Evolutionary conservation across 2,113 vertebrate species (phyloP), one percentile per base, ranked within the genome.

Genomic region (Dicentrarchus labrax): DNA sequence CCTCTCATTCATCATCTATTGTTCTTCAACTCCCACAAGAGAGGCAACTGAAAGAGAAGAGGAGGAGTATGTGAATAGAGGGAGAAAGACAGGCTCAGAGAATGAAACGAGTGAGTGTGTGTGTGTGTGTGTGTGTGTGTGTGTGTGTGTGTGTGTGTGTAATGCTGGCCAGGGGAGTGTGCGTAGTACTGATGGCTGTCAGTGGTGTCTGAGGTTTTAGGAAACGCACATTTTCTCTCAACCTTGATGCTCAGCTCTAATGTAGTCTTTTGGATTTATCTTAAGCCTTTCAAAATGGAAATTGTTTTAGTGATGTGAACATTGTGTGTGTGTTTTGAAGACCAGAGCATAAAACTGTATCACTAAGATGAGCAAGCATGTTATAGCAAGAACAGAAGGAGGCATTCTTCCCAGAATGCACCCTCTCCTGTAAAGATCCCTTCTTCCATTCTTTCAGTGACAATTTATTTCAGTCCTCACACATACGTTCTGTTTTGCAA

Each of bases 1-100:
- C 69, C 62, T 72, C 80, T 84, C 83, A 83, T 90, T 89, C 81
- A 90, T 91, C 85, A 87, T 78, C 75, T 48, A 77, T 85, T 90
- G 87, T 91, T 89, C 73, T 66, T 59, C 70, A 72, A 68, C 88
- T 76, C 89, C 87, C 85, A 85, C 88, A 30, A 82, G 45, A 82
- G 59, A 78, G 65, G 77, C 45, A 15, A n/a, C 45, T 47, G 43
- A 76, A 76, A 84, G 54, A 51, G 45, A 50, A 66, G 66, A 85
- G 68, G 75, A 86, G 83, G 82, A 85, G 53, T 19, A 6, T 7
- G 53, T 72, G 84, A 15, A 86, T 57, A 79, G 79, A 67, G 9
- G 47, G 38, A 57, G 60, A 60, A 67, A 51, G 48, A 67, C 10
- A 30, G 59, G 45, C 43, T 76, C 39, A 43, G 69, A 67, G 74